Conservation (phyloP, 2,888 invertebrate genomes). For the Coenonympha glycerion region DNA sequence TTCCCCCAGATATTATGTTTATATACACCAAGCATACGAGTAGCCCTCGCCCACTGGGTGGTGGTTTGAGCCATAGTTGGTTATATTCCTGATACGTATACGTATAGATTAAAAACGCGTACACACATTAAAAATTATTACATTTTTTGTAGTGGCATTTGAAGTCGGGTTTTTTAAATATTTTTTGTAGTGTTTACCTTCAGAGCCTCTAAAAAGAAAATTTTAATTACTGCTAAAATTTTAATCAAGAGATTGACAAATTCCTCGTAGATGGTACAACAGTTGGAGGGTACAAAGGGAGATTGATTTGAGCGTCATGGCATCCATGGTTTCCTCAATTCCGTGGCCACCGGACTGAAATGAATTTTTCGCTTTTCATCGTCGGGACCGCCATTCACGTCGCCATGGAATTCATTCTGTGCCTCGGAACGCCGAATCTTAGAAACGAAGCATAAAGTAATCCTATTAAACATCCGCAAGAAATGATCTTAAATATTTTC, state of each 20-base stretch:
- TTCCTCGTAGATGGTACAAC: constrained; percentile 13
- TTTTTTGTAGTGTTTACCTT: background rate
- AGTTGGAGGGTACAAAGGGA: constrained; percentile 18
- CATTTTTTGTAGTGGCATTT: too few species aligned
- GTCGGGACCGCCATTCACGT: constrained; percentile 4
- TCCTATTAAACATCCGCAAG: background rate
- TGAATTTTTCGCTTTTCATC: constrained; percentile 19
- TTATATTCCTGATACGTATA: too few species aligned
- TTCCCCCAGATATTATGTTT: too few species aligned
- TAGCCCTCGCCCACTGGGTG: too few species aligned
- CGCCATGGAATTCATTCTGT: constrained; percentile 8
- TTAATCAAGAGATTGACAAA: constrained; percentile 24
- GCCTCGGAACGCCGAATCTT: constrained; percentile 1
- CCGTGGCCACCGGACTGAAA: constrained; percentile 1
- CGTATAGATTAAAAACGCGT: too few species aligned
- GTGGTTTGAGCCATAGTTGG: too few species aligned
- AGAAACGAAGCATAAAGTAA: constrained; percentile 2
- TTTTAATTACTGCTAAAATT: constrained; percentile 13
- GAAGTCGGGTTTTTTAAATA: background rate
- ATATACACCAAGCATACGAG: too few species aligned
- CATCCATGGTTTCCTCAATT: constrained; percentile 15
- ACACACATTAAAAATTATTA: too few species aligned
- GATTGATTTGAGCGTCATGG: constrained; percentile 21
- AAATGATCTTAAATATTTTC: too few species aligned
- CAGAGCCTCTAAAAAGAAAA: background rate